Evolutionary conservation across 2,113 vertebrate species (phyloP), one percentile per base, ranked within the genome.

Genomic region (Ornithorhynchus anatinus): DNA sequence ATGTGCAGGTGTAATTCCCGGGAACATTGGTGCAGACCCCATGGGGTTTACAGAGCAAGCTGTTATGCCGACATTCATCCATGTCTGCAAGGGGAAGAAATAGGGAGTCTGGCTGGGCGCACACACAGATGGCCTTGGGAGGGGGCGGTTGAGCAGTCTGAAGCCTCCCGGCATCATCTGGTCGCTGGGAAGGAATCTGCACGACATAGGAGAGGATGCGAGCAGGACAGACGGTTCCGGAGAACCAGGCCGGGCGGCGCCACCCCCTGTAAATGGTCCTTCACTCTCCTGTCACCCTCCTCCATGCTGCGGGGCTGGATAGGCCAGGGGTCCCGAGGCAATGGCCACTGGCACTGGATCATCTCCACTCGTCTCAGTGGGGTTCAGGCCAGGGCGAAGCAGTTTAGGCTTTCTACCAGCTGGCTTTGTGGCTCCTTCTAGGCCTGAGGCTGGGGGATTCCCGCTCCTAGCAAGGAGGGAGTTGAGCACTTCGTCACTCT

Each of bases 61-160:
- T 53, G 7, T 25, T 23, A 31, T 10, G n/a, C 20, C 20, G 40
- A 32, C 79, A 75, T 39, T 76, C 52, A 1, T 82, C 51, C 25
- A 69, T 17, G 3, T 81, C 75, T 79, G 45, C 32, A 52, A 52
- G 32, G 31, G 53, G 53, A 69, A 52, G 47, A 56, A 36, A 25
- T 48, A 47, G 38, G 22, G 20, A 19, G 9, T 27, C 15, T 27
- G 23, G 23, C 29, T 17, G 25, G 12, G 25, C n/a, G n/a, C n/a
- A n/a, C n/a, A 48, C 45, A 27, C 47, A 50, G 10, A 50, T 10
- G 47, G 31, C 23, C 25, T 17, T 10, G 9, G 15, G 47, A 27
- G 15, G 15, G 25, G 25, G 25, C 8, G 16, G 8, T 14, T 47
- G 48, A 69, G 23, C 0, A 4, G 33, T 48, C 25, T 50, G 47